phyloP scores from a whole-genome alignment of 2,113 vertebrate genomes.

The Todiramphus saurophagus region DNA sequence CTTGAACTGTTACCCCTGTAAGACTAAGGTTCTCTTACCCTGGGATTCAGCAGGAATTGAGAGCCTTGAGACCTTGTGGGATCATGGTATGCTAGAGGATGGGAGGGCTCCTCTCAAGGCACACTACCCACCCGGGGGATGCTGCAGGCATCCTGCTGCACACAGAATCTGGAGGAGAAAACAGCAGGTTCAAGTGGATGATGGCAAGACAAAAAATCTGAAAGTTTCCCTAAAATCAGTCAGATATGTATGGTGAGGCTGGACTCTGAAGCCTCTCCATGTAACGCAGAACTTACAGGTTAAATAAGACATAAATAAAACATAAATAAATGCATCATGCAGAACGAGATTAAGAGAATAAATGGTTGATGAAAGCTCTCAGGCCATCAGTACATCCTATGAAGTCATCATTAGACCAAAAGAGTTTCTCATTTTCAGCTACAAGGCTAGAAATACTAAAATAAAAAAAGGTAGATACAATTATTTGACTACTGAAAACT shows the following conservation, averaged over 20 bases:
- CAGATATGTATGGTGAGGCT: not conserved
- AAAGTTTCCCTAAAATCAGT: not conserved
- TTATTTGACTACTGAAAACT: not conserved
- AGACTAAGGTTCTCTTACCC: not conserved
- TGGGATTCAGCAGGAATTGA: not conserved
- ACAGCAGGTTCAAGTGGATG: not conserved
- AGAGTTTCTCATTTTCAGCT: not conserved
- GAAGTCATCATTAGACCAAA: not conserved
- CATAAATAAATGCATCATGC: not conserved
- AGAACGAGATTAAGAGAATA: not conserved
- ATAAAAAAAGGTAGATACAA: not conserved
- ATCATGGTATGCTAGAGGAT: not conserved
- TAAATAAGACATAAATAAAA: not conserved
- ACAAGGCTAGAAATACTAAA: not conserved
- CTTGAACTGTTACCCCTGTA: not conserved
- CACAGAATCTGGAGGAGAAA: not conserved
- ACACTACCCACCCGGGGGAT: not conserved
- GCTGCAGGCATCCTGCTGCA: not conserved
- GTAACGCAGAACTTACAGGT: not conserved
- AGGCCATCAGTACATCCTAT: not conserved
- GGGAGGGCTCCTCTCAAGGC: not conserved
- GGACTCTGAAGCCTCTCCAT: not conserved
- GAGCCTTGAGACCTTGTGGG: not conserved
- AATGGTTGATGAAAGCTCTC: conserved; percentile 1
- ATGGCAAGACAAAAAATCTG: not conserved